Base-by-base conservation (phyloP, 1,140 invertebrate species). In the Tenebrio molitor region DNA sequence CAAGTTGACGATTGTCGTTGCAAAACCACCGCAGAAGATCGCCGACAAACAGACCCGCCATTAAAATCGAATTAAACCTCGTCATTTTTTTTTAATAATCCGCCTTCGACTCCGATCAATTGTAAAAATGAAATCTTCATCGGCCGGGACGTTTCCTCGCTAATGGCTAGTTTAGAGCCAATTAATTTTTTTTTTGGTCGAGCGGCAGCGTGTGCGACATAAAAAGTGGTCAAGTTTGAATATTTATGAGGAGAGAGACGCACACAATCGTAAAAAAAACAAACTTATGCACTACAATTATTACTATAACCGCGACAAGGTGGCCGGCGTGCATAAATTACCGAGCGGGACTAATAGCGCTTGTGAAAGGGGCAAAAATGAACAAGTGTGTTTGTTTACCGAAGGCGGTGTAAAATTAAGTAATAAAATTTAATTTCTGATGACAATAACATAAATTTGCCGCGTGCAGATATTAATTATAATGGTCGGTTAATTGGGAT, bases 381-480 rank as follows among this genome's bases (percentile, higher is more conserved):
- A 39, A 33, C 29, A 33, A 33, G 36, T 12, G 42, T 46, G 42
- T 46, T 46, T 46, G 42, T 17, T 46, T 17, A 46, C 42, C 42
- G 12, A 17, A 17, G 46, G 17, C 23, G n/a, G 21, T 14, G 50
- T 12, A 29, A 58, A 58, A 58, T 58, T 58, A 14, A 58, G 50
- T 14, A 29, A 58, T 58, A 58, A 58, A 58, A 58, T 29, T 34
- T 58, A 58, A 58, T 58, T 25, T 58, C 23, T 29, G 50, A 29
- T 29, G 50, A 58, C 50, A 58, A 58, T 58, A 29, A 29, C 50
- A 29, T 58, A 58, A 29, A 29, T 58, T 29, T 29, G n/a, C 15
- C 19, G 44, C 44, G 15, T n/a, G n/a, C 10, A 14, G 21, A 34
- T 58, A 58, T 58, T 58, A 58, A 58, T 58, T 58, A 58, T 29